phyloP scores from a whole-genome alignment of 2,888 invertebrate genomes.

The Cheilosia scutellata region DNA sequence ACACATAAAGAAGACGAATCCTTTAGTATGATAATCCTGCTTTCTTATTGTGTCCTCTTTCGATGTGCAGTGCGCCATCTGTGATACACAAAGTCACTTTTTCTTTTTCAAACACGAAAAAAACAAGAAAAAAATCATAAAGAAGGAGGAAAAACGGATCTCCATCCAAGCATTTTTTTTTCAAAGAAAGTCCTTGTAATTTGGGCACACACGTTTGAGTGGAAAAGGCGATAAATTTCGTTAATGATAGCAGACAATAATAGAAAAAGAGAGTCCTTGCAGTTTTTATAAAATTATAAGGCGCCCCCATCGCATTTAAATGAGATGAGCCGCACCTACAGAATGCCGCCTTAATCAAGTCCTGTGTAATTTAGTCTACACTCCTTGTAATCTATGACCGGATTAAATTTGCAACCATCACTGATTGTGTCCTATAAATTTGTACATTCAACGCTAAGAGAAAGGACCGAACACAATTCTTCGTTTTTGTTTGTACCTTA shows the following conservation, averaged over 20 bases:
- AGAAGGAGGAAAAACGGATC: background rate
- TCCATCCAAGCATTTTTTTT: background rate
- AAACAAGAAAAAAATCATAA: background rate
- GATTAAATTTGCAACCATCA: conserved; percentile 66
- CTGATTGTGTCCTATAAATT: conserved; percentile 72
- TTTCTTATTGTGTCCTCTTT: conserved; percentile 41
- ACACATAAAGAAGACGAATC: conserved; percentile 6
- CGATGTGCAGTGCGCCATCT: conserved; percentile 15
- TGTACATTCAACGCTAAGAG: conserved; percentile 35
- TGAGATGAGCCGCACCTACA: background rate
- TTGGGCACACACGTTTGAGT: conserved; percentile 21
- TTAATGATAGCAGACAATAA: conserved; percentile 22
- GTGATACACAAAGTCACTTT: conserved; percentile 42
- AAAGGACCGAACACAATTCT: background rate
- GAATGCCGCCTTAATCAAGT: conserved; percentile 55
- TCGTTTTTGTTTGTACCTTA: too few relatives aligned
- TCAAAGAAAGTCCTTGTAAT: conserved; percentile 58
- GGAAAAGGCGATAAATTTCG: conserved; percentile 31
- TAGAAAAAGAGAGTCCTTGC: background rate
- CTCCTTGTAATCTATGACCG: conserved; percentile 53
- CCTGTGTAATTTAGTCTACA: conserved; percentile 32
- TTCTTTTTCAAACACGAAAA: conserved; percentile 1
- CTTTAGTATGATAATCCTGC: conserved; percentile 39
- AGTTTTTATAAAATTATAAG: conserved; percentile 31
- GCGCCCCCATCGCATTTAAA: conserved; percentile 15